Percentiles rank a stretch among this genome's conserved stretches.
These are phyloP conservation scores for Drosophila falleni DNA, from an alignment of 2,888 invertebrate genomes.

Conservation along the genomic window DNA sequence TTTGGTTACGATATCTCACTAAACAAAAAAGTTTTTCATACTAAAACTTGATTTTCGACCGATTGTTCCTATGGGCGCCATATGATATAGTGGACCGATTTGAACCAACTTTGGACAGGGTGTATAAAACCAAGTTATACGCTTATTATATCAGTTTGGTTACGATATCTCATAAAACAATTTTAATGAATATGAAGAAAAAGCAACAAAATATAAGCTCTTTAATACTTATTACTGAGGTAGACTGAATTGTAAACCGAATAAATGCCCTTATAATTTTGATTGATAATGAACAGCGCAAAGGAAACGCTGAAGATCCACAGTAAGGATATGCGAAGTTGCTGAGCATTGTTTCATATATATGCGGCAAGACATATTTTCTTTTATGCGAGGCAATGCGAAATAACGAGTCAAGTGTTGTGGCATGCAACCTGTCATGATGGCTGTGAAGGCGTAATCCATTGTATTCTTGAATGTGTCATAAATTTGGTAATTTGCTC, in stretches of 20 bases:
- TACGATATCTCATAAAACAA: too few relatives aligned
- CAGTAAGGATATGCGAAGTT: background rate
- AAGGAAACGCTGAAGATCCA: background rate
- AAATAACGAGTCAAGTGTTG: background rate
- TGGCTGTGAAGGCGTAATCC: background rate
- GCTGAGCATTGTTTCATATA: background rate
- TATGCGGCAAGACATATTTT: background rate
- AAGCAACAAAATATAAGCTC: background rate
- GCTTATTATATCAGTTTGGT: too few relatives aligned
- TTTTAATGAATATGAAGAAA: background rate
- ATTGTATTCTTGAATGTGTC: constrained; percentile 14
- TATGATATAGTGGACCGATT: too few relatives aligned
- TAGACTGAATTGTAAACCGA: background rate
- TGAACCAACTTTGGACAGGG: too few relatives aligned
- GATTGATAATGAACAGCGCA: constrained; percentile 6
- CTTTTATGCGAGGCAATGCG: background rate
- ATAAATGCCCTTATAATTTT: constrained; percentile 1
- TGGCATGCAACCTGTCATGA: constrained; percentile 13
- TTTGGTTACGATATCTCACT: too few relatives aligned
- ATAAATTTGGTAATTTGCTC: constrained; percentile 12
- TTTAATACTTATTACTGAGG: background rate
- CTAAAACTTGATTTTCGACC: too few relatives aligned
- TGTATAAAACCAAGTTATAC: too few relatives aligned
- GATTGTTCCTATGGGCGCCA: too few relatives aligned
- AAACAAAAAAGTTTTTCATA: too few relatives aligned